Evolutionary conservation across 1,140 invertebrate genomes (phyloP).

Genomic region (Antheraea pernyi): DNA sequence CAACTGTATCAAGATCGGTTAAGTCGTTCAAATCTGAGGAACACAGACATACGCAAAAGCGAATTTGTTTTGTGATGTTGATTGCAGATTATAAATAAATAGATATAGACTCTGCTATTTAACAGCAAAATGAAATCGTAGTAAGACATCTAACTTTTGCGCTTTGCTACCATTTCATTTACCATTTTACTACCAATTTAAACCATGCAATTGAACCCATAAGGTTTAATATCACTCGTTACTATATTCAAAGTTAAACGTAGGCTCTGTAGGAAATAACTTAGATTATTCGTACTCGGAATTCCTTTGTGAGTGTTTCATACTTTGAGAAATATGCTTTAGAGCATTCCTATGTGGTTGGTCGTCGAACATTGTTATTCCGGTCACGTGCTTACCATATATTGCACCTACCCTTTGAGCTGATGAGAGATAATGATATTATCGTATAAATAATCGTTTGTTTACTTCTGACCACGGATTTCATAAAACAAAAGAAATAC

Average conservation of each 20-base stretch:
- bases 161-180: too few relatives aligned
- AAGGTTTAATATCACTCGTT: neutral
- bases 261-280: slow-evolving; percentile 27
- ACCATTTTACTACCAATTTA: neutral
- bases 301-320: slow-evolving; percentile 36
- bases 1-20: too few relatives aligned
- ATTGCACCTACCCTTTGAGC: neutral
- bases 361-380: neutral
- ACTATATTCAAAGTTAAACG: neutral
- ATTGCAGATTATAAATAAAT: too few relatives aligned
- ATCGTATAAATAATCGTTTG: too few relatives aligned
- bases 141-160: too few relatives aligned
- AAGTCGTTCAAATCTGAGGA: too few relatives aligned
- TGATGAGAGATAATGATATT: neutral
- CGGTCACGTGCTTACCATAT: neutral
- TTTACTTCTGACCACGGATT: too few relatives aligned
- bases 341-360: slow-evolving; percentile 1
- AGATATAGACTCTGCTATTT: too few relatives aligned
- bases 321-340: slow-evolving; percentile 15
- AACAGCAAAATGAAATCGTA: too few relatives aligned
- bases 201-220: neutral
- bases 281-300: slow-evolving; percentile 22
- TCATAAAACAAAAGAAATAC: too few relatives aligned
- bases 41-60: too few relatives aligned
- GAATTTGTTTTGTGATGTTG: too few relatives aligned